These are phyloP conservation scores for Megaceryle maxima DNA, from an alignment of 2,113 vertebrate genomes.

Conservation along the genomic window DNA sequence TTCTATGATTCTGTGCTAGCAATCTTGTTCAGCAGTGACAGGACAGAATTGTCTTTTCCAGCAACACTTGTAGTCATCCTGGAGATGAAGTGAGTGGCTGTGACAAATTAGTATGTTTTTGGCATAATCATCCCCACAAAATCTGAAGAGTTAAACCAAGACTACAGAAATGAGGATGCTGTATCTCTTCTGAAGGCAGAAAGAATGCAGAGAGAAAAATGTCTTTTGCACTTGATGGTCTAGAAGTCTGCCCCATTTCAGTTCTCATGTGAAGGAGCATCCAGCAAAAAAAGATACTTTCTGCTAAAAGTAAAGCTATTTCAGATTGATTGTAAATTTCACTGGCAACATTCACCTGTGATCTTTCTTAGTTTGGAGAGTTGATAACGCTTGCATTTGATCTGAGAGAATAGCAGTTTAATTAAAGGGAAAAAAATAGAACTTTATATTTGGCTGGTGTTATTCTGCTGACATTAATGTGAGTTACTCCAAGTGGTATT, in stretches of 20 bases:
- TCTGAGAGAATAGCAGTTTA: conserved; percentile 3
- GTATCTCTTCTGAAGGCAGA: background rate
- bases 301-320: background rate
- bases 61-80: background rate
- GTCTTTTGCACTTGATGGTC: background rate
- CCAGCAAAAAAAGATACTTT: background rate
- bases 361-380: background rate
- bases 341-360: background rate
- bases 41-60: background rate
- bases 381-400: background rate
- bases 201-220: background rate
- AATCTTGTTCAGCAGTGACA: background rate
- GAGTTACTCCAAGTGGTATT: background rate
- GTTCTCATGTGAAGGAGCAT: background rate
- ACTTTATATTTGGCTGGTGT: background rate
- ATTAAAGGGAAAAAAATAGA: background rate
- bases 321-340: background rate
- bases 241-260: background rate
- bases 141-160: background rate
- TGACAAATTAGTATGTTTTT: background rate
- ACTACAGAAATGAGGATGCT: background rate
- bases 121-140: background rate
- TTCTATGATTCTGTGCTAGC: background rate
- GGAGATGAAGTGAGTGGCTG: background rate
- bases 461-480: background rate